A percentile compares a stretch with the other conserved stretches of the same genome.
Evolutionary conservation across 2,797 vertebrate genomes (phyloP).

Genomic region (Microchirus variegatus): DNA sequence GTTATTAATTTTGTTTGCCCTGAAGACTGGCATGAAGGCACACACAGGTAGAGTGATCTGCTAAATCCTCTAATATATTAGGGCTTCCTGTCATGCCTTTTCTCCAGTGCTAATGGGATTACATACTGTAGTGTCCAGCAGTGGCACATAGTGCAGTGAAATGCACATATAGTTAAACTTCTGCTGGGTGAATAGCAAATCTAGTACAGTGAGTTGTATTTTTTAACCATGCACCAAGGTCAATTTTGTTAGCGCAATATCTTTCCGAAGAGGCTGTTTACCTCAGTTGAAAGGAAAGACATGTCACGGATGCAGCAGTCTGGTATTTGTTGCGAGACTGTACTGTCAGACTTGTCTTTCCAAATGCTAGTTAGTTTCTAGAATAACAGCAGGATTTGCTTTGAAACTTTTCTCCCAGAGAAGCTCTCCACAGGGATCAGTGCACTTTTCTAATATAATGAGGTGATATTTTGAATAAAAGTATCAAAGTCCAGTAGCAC

Average conservation of each 20-base stretch:
- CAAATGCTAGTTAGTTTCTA: slow-evolving; percentile 7
- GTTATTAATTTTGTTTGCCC: slow-evolving; percentile 21
- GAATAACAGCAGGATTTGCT: slow-evolving; percentile 23
- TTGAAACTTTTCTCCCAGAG: slow-evolving; percentile 23
- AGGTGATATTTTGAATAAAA: slow-evolving; percentile 34
- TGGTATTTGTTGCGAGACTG: slow-evolving; percentile 7
- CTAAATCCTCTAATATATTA: slow-evolving; percentile 62
- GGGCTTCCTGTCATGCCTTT: slow-evolving; percentile 43
- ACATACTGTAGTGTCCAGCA: slow-evolving; percentile 49
- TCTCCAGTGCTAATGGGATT: slow-evolving; percentile 62
- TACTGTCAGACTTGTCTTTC: slow-evolving; percentile 13
- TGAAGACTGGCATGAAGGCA: slow-evolving; percentile 17
- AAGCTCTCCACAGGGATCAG: slow-evolving; percentile 27
- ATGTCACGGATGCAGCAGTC: slow-evolving; percentile 6
- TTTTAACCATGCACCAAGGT: background rate
- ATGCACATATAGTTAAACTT: slow-evolving; percentile 6
- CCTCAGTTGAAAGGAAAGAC: slow-evolving; percentile 10
- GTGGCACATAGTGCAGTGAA: slow-evolving; percentile 17
- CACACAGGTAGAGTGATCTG: slow-evolving; percentile 42
- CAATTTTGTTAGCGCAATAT: background rate
- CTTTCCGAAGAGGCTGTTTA: slow-evolving; percentile 2
- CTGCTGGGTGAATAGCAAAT: slow-evolving; percentile 1
- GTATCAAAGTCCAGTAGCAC: slow-evolving; percentile 28
- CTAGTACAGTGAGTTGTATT: background rate
- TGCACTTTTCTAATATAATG: slow-evolving; percentile 40